Base-by-base conservation (phyloP, 2,888 invertebrate genomes). In the Serripes groenlandicus region DNA sequence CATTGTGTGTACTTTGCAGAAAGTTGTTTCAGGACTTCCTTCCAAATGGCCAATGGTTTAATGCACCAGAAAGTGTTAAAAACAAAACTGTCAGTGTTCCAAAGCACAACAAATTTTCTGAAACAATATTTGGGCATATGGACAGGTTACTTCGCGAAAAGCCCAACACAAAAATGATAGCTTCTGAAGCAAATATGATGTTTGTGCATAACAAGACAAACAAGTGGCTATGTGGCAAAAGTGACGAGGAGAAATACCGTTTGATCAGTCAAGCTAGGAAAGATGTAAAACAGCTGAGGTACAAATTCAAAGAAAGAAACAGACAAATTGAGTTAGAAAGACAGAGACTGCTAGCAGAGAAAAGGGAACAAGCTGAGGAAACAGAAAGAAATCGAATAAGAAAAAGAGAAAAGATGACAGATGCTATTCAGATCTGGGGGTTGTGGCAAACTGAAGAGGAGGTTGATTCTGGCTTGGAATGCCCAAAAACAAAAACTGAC, bases 401-500 rank as follows among this genome's bases (percentile, higher is more conserved):
- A 35, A 72, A 58, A 32, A 23, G 32, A 21, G 21, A 72, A 34
- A 32, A 34, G 21, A 23, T 56, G 23, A 56, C 72, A 58, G 58
- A 56, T n/a, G 23, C 5, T 35, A 76, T 81, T 34, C 18, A 70
- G 23, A 68, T 74, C 23, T 86, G 83, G 83, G 85, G 80, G 15
- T 68, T 86, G 34, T 83, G 85, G 83, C 85, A 86, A 52, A 70
- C 78, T 64, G 73, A 56, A n/a, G 34, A 77, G 7, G 74, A 82
- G 23, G 82, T 85, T 18, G 82, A 77, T 64, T 21, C 34, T 32
- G 35, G 64, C 58, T 37, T 86, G 34, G 34, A 49, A 26, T 7
- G 66, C 7, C 52, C 52, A 21, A 75, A 75, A 54, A 66, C 81
- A 28, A 71, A 78, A 42, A 86, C 78, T 9, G 56, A 70, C 23